Conservation (phyloP, 2,113 vertebrate genomes). For the Sisor rabdophorus region DNA sequence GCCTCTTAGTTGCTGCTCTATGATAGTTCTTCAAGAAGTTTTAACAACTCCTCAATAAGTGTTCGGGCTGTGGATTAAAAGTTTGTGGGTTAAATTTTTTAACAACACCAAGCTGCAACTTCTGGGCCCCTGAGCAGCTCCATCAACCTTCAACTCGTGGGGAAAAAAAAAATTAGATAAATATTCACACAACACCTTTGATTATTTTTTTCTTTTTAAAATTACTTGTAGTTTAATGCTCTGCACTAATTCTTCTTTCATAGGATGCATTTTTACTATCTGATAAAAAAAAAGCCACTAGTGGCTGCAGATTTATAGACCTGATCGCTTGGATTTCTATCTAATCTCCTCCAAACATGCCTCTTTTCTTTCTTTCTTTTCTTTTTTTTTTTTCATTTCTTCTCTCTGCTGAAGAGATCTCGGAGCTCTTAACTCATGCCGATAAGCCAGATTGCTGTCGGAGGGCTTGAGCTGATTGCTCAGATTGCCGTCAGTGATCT, state of each 20-base stretch:
- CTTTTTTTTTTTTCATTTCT: slow-evolving; percentile 37
- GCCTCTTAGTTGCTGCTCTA: too few species aligned
- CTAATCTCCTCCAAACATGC: slow-evolving; percentile 14
- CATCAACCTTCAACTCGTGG: too few species aligned
- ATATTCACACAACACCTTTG: background rate
- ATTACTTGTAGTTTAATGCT: background rate
- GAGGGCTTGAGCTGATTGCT: slow-evolving; percentile 53
- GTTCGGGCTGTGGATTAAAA: too few species aligned
- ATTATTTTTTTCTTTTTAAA: background rate
- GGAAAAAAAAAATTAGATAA: too few species aligned
- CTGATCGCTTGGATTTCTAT: slow-evolving; percentile 45
- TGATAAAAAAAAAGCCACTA: too few species aligned
- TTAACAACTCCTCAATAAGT: too few species aligned
- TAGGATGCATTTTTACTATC: too few species aligned
- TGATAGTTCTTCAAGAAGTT: too few species aligned
- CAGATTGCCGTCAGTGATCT: slow-evolving; percentile 49
- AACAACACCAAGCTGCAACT: too few species aligned
- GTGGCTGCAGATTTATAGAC: slow-evolving; percentile 52
- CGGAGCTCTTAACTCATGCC: slow-evolving; percentile 51
- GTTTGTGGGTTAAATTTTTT: too few species aligned
- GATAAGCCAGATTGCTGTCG: slow-evolving; percentile 51
- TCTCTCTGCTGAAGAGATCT: slow-evolving; percentile 38
- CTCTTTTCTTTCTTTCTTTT: background rate
- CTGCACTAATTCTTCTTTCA: slow-evolving; percentile 30
- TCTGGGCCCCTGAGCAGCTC: too few species aligned